phyloP scores from a whole-genome alignment of 2,888 invertebrate species.

The Spodoptera picta region DNA sequence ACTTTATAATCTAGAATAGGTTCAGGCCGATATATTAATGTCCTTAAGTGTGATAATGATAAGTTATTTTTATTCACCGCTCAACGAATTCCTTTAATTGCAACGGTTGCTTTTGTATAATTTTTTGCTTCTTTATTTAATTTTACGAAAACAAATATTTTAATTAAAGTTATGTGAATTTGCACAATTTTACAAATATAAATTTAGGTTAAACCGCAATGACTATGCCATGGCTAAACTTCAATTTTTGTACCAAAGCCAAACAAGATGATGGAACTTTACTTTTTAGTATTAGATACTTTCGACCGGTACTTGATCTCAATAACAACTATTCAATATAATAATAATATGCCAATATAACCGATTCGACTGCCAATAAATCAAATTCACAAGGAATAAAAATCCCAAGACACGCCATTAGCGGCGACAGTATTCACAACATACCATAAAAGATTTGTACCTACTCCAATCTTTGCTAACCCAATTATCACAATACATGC shows the following conservation, averaged over 20 bases:
- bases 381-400: conserved; percentile 40
- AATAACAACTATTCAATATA: too few species aligned
- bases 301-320: too few species aligned
- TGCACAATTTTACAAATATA: too few species aligned
- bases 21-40: conserved; percentile 32
- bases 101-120: conserved; percentile 21
- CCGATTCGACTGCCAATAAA: conserved; percentile 29
- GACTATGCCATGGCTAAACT: too few species aligned
- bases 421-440: conserved; percentile 45
- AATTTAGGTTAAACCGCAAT: too few species aligned
- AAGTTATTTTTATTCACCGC: conserved; percentile 17
- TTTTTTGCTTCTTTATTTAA: neutral
- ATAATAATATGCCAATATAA: neutral
- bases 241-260: too few species aligned
- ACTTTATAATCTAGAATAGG: conserved; percentile 25
- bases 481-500: conserved; percentile 56
- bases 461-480: conserved; percentile 30
- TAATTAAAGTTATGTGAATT: too few species aligned
- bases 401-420: conserved; percentile 42
- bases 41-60: conserved; percentile 17
- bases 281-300: too few species aligned
- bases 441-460: conserved; percentile 45
- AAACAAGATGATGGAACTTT: too few species aligned
- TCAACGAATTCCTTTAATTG: conserved; percentile 18
- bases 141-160: too few species aligned